Base-by-base conservation (phyloP, 2,797 vertebrate species). In the Siniperca obscura region DNA sequence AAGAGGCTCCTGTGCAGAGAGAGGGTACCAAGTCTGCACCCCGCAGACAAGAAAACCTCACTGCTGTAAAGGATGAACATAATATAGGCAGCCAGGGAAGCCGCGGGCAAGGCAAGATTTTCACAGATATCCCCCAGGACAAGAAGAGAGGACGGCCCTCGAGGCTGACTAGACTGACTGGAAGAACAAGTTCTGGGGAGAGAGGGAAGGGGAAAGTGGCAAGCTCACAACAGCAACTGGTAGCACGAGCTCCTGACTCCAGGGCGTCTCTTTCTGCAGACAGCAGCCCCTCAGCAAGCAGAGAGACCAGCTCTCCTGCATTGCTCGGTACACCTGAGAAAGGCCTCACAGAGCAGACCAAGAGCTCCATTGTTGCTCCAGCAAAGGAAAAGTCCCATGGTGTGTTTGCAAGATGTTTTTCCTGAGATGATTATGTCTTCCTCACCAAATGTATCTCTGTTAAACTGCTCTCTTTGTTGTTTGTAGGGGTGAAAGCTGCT, bases 141-240 rank as follows among this genome's bases (percentile, higher is more conserved):
- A 94, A 90, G 86, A 94, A 92, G 74, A 94, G 90, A 91, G 94
- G 91, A 38, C 94, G 95, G 81, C 57, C 93, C 16, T 81, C 93
- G 74, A 92, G 94, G 76, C 76, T 94, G 48, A 91, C 92, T 1
- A 77, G 93, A 60, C 90, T 95, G 70, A 93, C 91, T 0, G 95
- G 94, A 46, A 94, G 95, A 76, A 92, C 91, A 0, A 93, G 92
- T 74, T 95, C 95, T 16, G 94, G 90, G 46, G 95, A 96, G 69
- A 84, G 93, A 70, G 88, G 79, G 25, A 95, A 93, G 87, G 89
- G 75, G 6, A 94, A 86, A 84, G 76, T 7, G 61, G 72, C 36
- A 3, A 75, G 72, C 71, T 56, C 81, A 7, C 90, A 93, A 44
- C 91, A 92, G 86, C 93, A 93, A 88, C 87, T 86, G 82, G 74